Evolutionary conservation across 1,140 invertebrate species (phyloP).

Genomic region (Lycorma delicatula): DNA sequence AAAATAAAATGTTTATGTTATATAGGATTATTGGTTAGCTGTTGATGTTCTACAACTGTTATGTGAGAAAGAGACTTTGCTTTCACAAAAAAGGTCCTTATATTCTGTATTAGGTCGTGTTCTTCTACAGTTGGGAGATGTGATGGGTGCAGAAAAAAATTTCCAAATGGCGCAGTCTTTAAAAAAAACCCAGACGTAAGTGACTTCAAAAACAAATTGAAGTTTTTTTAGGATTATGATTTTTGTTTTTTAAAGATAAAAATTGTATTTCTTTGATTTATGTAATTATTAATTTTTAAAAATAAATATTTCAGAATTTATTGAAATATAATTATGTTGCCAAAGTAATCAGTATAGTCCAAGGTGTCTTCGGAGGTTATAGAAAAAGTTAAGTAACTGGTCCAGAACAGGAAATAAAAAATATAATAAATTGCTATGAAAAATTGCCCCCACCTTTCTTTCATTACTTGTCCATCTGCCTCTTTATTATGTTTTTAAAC

Average conservation of each 20-base stretch:
- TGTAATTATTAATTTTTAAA: no score
- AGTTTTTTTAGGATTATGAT: not conserved
- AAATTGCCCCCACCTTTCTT: no score
- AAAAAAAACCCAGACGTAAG: conserved; percentile 19
- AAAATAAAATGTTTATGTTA: no score
- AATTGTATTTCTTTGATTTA: not conserved
- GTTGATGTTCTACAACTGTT: conserved; percentile 52
- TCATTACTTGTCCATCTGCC: no score
- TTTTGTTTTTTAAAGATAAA: not conserved
- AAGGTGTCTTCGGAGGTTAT: no score
- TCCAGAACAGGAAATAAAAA: no score
- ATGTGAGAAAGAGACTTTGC: conserved; percentile 40
- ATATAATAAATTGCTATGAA: no score
- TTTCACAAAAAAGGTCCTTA: conserved; percentile 49
- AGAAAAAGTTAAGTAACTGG: no score
- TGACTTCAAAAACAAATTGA: not conserved
- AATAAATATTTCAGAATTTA: no score
- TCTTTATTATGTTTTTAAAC: no score
- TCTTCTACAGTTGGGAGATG: conserved; percentile 76
- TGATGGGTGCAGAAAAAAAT: conserved; percentile 60
- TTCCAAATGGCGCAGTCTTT: conserved; percentile 49
- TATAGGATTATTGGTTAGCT: conserved; percentile 58
- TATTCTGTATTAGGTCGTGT: conserved; percentile 74
- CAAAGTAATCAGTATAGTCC: no score
- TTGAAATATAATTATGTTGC: no score